Evolutionary conservation across 2,797 vertebrate species (phyloP), one percentile per base, ranked within the genome.

Genomic region (Sebastes glaucus): DNA sequence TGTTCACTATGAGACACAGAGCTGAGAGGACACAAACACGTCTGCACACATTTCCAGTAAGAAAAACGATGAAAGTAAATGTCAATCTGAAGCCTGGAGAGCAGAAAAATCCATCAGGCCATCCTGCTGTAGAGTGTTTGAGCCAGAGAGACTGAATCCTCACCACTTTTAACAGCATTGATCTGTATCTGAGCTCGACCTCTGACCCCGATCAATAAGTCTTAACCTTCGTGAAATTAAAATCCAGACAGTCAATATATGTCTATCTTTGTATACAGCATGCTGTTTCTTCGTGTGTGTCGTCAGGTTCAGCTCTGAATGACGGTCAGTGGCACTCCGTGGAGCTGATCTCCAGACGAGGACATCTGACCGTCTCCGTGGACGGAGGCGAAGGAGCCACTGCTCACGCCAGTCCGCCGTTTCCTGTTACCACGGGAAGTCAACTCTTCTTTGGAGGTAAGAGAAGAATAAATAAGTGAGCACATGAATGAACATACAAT

Each of bases 251-350:
- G 23, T 25, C 2, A 5, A 0, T 25, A 4, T 78, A 4, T 60
- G 3, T 55, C 10, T 16, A 5, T 78, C 1, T 65, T 6, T 38
- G 22, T 32, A 8, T 2, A 4, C 2, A 38, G 35, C 35, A 38
- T 38, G 35, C 23, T 74, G 22, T 30, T 4, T 71, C 25, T 38
- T 38, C 35, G 35, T 84, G 69, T 80, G 53, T 49, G 18, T 79
- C n/a, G 22, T 49, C 85, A 99, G 98, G 97, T 82, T 81, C 85
- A 14, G 91, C 84, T 69, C 92, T 99, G 88, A 97, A 96, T 75
- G 97, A 99, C 0, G 98, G 97, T 1, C 97, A 97, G 87, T 99
- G 98, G 98, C 98, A 99, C 94, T 95, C 94, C 0, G 80, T 98
- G 77, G 94, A 94, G 38, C 88, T 99, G 57, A 94, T 85, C 74